Percentiles rank a stretch among this genome's conserved stretches.
These are phyloP conservation scores for Leptobrachium ailaonicum DNA, from an alignment of 2,113 vertebrate species.

Conservation along the genomic window DNA sequence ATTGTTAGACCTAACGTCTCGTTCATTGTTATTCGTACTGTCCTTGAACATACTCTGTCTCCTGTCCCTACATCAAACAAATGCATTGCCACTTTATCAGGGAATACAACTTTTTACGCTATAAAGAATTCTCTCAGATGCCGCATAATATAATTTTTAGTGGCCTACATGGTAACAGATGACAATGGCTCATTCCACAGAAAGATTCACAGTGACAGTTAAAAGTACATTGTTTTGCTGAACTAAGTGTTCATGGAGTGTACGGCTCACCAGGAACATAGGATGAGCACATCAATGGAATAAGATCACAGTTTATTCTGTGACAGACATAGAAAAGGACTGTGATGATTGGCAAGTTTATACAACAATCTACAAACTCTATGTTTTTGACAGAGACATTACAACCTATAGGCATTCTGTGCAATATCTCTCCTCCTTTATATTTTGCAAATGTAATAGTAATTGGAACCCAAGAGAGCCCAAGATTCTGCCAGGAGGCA, in stretches of 20 bases:
- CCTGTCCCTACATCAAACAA: constrained; percentile 20
- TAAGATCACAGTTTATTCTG: not conserved
- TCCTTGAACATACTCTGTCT: constrained; percentile 37
- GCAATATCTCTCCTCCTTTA: no score
- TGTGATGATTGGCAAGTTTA: no score
- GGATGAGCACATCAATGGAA: not conserved
- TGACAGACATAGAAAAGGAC: not conserved
- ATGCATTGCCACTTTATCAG: constrained; percentile 11
- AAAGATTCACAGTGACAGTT: not conserved
- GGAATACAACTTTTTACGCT: constrained; percentile 10
- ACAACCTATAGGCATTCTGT: no score
- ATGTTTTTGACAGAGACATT: no score
- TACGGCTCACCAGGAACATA: not conserved
- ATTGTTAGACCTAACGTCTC: constrained; percentile 21
- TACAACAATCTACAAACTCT: no score
- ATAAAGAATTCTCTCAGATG: constrained; percentile 12
- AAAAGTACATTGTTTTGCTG: not conserved
- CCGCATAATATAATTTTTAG: constrained; percentile 3
- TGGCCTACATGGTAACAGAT: not conserved
- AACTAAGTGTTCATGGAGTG: not conserved
- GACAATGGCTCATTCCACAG: not conserved
- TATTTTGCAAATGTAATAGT: no score
- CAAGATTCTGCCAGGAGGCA: no score
- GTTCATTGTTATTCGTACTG: constrained; percentile 32
- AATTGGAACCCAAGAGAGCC: no score